These are phyloP conservation scores for Adelges cooleyi DNA, from an alignment of 1,140 invertebrate genomes.

Conservation along the genomic window DNA sequence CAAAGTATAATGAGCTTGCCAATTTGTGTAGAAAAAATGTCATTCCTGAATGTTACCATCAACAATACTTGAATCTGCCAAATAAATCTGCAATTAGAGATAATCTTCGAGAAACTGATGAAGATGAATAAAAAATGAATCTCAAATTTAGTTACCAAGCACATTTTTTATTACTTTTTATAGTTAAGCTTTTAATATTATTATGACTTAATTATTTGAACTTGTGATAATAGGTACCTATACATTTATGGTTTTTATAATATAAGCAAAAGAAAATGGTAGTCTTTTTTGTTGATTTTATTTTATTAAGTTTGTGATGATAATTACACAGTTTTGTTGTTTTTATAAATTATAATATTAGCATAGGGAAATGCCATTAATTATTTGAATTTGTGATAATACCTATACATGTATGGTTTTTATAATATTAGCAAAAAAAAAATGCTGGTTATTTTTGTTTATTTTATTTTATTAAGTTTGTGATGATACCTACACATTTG, in stretches of 20 bases:
- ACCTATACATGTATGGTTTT: background rate
- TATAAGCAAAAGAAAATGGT: background rate
- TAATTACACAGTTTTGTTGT: too few species aligned
- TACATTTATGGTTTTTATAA: background rate
- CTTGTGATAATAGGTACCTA: background rate
- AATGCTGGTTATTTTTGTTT: too few species aligned
- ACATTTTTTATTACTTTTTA: background rate
- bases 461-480: too few species aligned
- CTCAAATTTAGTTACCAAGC: background rate
- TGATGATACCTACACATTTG: too few species aligned
- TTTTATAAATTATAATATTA: background rate
- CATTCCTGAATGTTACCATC: background rate
- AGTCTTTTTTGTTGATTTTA: background rate
- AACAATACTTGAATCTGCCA: background rate
- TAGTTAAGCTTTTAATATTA: background rate
- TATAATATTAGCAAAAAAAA: background rate
- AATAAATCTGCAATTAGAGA: background rate
- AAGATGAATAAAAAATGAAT: background rate
- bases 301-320: too few species aligned
- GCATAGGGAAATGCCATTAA: background rate
- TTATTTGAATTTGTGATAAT: background rate
- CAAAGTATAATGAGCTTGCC: background rate
- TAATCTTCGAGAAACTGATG: background rate
- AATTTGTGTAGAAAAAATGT: background rate
- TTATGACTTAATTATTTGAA: conserved; percentile 2